Evolutionary conservation across 2,888 invertebrate species (phyloP).

Genomic region (Orchestes rusci): DNA sequence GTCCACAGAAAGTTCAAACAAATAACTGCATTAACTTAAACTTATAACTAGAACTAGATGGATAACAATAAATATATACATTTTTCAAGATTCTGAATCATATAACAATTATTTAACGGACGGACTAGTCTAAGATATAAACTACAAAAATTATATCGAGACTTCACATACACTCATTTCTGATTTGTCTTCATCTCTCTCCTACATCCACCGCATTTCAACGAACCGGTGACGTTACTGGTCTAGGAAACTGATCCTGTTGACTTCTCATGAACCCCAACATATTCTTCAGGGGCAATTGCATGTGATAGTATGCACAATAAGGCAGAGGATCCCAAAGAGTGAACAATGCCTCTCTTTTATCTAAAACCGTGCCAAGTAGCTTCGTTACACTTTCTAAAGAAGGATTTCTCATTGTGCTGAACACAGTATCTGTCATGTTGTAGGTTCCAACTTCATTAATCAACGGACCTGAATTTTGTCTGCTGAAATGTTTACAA

Average conservation of each 20-base stretch:
- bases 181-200: conserved; percentile 12
- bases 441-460: conserved; percentile 49
- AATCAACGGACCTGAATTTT: conserved; percentile 49
- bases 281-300: conserved; percentile 59
- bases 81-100: too few relatives aligned
- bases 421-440: conserved; percentile 53
- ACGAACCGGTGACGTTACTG: conserved; percentile 41
- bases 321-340: conserved; percentile 84
- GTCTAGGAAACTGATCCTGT: conserved; percentile 40
- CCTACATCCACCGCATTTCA: conserved; percentile 29
- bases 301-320: conserved; percentile 78
- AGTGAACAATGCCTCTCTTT: conserved; percentile 71
- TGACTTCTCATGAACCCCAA: conserved; percentile 49
- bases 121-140: conserved; percentile 3
- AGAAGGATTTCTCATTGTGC: conserved; percentile 45
- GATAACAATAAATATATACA: too few relatives aligned
- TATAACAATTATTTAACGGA: background rate
- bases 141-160: conserved; percentile 10
- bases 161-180: background rate
- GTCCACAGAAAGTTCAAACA: too few relatives aligned
- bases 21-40: too few relatives aligned
- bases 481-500: conserved; percentile 54
- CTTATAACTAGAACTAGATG: too few relatives aligned
- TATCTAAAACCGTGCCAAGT: conserved; percentile 64
- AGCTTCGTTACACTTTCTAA: conserved; percentile 52